Percentiles rank a stretch among this genome's conserved stretches.
Conservation (phyloP, 2,797 vertebrate genomes). For the Periparus ater region DNA sequence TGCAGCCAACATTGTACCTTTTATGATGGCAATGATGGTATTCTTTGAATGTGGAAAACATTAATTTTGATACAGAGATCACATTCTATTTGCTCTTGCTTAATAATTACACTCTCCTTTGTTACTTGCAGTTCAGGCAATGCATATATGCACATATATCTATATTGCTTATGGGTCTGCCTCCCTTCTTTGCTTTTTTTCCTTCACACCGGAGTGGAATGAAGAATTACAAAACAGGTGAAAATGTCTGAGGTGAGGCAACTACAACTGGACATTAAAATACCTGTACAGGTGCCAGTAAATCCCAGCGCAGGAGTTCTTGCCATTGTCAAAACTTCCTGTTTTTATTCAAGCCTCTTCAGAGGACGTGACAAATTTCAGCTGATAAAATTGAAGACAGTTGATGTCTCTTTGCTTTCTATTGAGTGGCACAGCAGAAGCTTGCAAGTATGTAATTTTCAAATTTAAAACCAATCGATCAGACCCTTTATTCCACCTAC, state of each 20-base stretch:
- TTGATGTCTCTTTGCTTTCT: conserved; percentile 65
- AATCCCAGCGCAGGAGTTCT: conserved; percentile 46
- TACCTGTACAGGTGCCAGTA: conserved; percentile 55
- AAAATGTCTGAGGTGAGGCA: conserved; percentile 30
- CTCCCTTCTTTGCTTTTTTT: not conserved
- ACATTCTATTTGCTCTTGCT: not conserved
- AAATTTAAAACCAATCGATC: conserved; percentile 89
- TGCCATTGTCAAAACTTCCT: conserved; percentile 54
- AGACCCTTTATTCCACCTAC: conserved; percentile 82
- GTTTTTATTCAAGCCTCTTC: conserved; percentile 54
- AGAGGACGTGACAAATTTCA: conserved; percentile 41
- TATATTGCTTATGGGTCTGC: not conserved
- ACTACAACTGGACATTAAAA: conserved; percentile 51
- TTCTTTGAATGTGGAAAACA: not conserved
- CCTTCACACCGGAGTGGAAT: not conserved
- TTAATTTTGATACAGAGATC: not conserved
- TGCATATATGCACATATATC: not conserved
- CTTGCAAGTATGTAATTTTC: conserved; percentile 86
- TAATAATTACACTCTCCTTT: not conserved
- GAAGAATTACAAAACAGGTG: conserved; percentile 24
- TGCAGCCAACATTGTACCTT: not conserved
- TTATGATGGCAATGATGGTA: not conserved
- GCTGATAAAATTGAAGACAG: conserved; percentile 41
- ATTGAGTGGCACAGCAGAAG: conserved; percentile 81
- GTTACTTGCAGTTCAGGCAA: not conserved